Evolutionary conservation across 1,140 invertebrate species (phyloP).

Genomic region (Steinernema feltiae): DNA sequence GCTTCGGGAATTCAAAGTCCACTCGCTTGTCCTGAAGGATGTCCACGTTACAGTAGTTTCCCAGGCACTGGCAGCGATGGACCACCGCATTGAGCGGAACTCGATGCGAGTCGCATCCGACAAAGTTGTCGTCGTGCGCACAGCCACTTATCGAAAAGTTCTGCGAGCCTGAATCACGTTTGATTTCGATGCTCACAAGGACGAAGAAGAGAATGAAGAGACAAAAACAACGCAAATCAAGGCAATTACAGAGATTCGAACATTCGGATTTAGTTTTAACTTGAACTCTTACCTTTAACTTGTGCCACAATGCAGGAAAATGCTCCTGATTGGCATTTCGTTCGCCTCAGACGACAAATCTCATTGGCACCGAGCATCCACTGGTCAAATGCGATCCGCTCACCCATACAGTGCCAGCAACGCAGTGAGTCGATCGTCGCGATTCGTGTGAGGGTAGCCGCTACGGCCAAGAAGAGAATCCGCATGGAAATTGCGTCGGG

Average conservation of each 20-base stretch:
- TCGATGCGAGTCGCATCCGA: neutral
- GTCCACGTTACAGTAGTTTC: conserved; percentile 4
- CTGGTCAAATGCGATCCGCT: neutral
- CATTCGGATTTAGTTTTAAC: neutral
- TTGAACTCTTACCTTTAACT: neutral
- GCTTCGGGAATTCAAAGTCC: too few relatives aligned
- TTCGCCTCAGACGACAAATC: neutral
- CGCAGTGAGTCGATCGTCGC: neutral
- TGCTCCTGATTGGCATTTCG: neutral
- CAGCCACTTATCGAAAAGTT: neutral
- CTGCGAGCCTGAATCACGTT: neutral
- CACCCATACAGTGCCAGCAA: neutral
- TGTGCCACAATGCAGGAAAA: neutral
- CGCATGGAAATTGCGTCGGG: neutral
- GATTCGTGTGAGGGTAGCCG: neutral
- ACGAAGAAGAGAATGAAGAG: too few relatives aligned
- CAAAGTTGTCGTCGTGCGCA: neutral
- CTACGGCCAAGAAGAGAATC: neutral
- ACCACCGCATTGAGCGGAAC: neutral
- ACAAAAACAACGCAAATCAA: neutral
- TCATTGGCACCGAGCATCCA: neutral
- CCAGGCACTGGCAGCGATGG: neutral
- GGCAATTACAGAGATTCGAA: neutral
- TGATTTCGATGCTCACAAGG: too few relatives aligned
- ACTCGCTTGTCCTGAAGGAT: too few relatives aligned